phyloP scores from a whole-genome alignment of 2,797 vertebrate species.

The Pogonophryne albipinna region DNA sequence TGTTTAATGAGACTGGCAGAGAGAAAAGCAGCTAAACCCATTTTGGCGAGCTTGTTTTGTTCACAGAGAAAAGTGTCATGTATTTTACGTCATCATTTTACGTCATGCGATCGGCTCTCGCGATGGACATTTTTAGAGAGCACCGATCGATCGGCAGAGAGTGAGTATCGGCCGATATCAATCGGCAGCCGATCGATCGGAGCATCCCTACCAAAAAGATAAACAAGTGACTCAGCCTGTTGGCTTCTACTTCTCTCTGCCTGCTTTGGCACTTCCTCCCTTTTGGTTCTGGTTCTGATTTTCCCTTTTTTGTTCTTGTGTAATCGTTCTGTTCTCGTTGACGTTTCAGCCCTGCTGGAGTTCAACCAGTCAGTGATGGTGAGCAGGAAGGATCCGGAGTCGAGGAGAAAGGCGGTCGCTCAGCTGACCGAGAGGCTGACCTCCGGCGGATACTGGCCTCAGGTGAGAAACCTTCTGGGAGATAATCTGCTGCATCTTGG shows the following conservation, averaged over 20 bases:
- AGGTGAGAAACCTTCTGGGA: conserved; percentile 78
- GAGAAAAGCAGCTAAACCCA: too few relatives aligned
- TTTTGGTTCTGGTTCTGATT: conserved; percentile 5
- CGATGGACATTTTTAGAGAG: too few relatives aligned
- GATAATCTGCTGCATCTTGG: neutral
- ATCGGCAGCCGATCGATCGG: too few relatives aligned
- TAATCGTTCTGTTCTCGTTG: neutral
- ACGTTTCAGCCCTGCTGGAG: conserved; percentile 84
- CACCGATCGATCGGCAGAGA: too few relatives aligned
- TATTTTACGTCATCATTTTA: too few relatives aligned
- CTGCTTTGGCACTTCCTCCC: conserved; percentile 19
- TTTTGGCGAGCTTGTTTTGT: too few relatives aligned
- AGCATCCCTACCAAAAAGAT: conserved; percentile 9
- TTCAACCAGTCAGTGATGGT: conserved; percentile 93
- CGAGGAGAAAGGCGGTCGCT: conserved; percentile 87
- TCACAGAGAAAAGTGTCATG: too few relatives aligned
- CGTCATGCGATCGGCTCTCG: too few relatives aligned
- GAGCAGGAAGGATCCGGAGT: conserved; percentile 89
- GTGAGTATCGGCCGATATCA: too few relatives aligned
- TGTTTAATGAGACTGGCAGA: neutral
- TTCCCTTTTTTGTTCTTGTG: neutral
- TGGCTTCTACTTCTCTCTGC: conserved; percentile 24
- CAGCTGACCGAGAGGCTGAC: conserved; percentile 88
- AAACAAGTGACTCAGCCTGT: conserved; percentile 43
- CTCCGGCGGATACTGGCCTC: conserved; percentile 90